phyloP scores from a whole-genome alignment of 2,888 invertebrate genomes.

The Drosophila barbarae region DNA sequence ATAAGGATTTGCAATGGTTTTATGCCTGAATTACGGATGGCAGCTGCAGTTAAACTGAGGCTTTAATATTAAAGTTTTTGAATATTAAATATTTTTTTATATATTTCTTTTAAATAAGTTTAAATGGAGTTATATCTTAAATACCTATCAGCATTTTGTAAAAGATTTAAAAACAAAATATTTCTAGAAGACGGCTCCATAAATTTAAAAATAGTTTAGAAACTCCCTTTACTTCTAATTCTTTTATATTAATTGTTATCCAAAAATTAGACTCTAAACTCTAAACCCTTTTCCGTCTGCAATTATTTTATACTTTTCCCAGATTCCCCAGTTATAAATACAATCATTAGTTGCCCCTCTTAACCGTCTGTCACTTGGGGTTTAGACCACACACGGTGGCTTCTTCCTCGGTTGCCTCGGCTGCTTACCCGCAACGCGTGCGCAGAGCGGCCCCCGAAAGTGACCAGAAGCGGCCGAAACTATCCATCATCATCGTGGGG shows the following conservation, averaged over 20 bases:
- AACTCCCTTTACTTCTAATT: no score
- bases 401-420: slow-evolving; percentile 11
- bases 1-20: not conserved
- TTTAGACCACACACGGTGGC: slow-evolving; percentile 4
- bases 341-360: slow-evolving; percentile 6
- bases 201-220: no score
- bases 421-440: slow-evolving; percentile 67
- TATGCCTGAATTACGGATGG: no score
- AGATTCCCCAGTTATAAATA: not conserved
- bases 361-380: slow-evolving; percentile 17
- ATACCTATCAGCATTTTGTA: no score
- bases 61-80: not conserved
- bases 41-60: not conserved
- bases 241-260: no score
- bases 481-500: slow-evolving; percentile 57
- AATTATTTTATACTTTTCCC: not conserved
- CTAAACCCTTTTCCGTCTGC: not conserved
- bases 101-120: no score
- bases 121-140: no score
- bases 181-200: no score
- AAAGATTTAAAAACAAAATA: no score
- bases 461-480: slow-evolving; percentile 64
- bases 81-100: no score
- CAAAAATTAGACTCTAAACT: no score
- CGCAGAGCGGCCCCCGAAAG: slow-evolving; percentile 50